Evolutionary conservation across 2,888 invertebrate genomes (phyloP).

Genomic region (Criorhina ranunculi): DNA sequence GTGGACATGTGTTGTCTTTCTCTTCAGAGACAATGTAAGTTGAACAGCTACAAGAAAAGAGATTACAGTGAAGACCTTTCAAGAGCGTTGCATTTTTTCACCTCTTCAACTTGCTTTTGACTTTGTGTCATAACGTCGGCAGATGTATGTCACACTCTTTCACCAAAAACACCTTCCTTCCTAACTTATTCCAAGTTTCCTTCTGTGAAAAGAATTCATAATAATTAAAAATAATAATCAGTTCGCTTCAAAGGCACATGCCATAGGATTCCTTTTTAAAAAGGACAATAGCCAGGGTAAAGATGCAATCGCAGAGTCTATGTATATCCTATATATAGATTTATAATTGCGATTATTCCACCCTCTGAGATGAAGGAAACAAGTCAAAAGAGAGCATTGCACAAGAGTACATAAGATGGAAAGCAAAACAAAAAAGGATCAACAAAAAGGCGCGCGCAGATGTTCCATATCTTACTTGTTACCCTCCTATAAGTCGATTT

Average conservation of each 20-base stretch:
- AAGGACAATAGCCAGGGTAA: conserved; percentile 48
- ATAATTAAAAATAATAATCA: conserved; percentile 63
- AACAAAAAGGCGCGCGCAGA: conserved; percentile 73
- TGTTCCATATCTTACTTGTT: conserved; percentile 44
- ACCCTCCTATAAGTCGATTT: conserved; percentile 38
- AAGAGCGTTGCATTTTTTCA: no score
- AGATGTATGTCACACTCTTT: no score
- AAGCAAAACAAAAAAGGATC: conserved; percentile 38
- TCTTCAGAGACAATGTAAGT: conserved; percentile 29
- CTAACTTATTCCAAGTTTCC: conserved; percentile 11
- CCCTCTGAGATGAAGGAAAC: conserved; percentile 45
- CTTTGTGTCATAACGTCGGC: no score
- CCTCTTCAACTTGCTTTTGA: no score
- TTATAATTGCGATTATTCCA: conserved; percentile 61
- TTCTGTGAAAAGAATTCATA: conserved; percentile 40
- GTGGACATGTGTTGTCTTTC: conserved; percentile 54
- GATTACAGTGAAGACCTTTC: neutral
- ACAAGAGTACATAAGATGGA: conserved; percentile 7
- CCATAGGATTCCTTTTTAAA: conserved; percentile 29
- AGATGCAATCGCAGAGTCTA: conserved; percentile 51
- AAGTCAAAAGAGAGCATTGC: conserved; percentile 34
- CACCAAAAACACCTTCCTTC: conserved; percentile 33
- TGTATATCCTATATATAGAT: conserved; percentile 9
- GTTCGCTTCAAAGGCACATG: conserved; percentile 57
- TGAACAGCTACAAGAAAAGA: neutral